phyloP scores from a whole-genome alignment of 2,113 vertebrate genomes.

The Nicator chloris region DNA sequence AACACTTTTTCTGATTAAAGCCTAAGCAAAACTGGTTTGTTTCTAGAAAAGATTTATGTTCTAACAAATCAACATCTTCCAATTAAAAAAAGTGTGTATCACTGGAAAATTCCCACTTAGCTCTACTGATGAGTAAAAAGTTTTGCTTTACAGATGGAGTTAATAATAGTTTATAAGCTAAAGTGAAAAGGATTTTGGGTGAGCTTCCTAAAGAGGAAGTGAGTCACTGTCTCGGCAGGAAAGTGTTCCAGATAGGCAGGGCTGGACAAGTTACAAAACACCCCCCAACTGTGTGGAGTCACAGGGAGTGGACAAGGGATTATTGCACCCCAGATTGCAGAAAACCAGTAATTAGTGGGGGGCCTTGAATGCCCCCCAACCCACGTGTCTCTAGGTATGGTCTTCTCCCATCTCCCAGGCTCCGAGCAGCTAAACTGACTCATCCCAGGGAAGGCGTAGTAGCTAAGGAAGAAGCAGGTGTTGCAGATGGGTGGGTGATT shows the following conservation, averaged over 20 bases:
- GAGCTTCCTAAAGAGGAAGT: conserved; percentile 66
- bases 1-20: conserved; percentile 21
- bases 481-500: conserved; percentile 55
- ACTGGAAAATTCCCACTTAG: conserved; percentile 56
- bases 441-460: not conserved
- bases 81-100: not conserved
- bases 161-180: conserved; percentile 62
- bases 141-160: conserved; percentile 57
- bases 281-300: conserved; percentile 6
- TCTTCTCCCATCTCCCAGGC: not conserved
- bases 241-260: conserved; percentile 61
- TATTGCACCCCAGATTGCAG: not conserved
- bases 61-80: conserved; percentile 38
- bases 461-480: conserved; percentile 46
- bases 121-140: conserved; percentile 40
- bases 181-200: conserved; percentile 62
- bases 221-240: conserved; percentile 66
- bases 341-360: not conserved
- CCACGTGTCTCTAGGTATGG: not conserved
- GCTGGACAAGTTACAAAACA: conserved; percentile 56
- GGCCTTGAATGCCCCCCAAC: not conserved
- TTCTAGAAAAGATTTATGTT: conserved; percentile 46
- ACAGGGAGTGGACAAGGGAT: conserved; percentile 36
- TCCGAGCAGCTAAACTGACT: conserved; percentile 17
- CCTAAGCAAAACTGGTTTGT: not conserved